phyloP scores from a whole-genome alignment of 2,888 invertebrate species.

The Abrostola tripartita region DNA sequence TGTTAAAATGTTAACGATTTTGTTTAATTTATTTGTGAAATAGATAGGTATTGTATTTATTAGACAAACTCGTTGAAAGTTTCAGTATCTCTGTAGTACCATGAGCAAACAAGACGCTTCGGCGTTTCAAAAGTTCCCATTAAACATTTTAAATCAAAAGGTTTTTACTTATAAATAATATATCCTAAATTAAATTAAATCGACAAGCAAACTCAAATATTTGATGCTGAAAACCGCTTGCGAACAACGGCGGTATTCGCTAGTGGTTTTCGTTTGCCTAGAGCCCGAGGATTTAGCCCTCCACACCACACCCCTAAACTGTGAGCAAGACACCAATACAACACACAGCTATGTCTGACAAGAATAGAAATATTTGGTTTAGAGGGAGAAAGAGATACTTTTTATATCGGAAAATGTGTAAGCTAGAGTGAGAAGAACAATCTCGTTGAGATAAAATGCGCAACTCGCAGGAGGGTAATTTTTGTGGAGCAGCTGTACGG shows the following conservation, averaged over 20 bases:
- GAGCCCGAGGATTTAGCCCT: conserved; percentile 40
- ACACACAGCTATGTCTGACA: conserved; percentile 43
- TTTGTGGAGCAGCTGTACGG: conserved; percentile 68
- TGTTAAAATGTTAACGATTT: background rate
- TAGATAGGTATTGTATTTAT: too few relatives aligned
- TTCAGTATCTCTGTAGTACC: too few relatives aligned
- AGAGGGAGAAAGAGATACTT: conserved; percentile 22
- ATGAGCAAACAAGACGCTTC: conserved; percentile 1
- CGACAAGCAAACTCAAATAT: conserved; percentile 55
- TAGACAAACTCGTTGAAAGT: too few relatives aligned
- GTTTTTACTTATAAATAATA: conserved; percentile 12
- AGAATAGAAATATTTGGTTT: conserved; percentile 43
- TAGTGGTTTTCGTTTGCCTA: conserved; percentile 24
- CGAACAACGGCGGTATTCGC: conserved; percentile 36
- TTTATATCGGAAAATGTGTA: conserved; percentile 28
- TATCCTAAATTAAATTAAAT: conserved; percentile 43
- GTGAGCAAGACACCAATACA: conserved; percentile 40
- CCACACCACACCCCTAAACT: conserved; percentile 47
- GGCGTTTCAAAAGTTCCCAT: background rate
- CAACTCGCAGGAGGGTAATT: conserved; percentile 64
- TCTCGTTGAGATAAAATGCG: conserved; percentile 62
- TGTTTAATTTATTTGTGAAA: background rate
- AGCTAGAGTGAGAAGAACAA: conserved; percentile 55
- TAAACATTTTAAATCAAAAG: conserved; percentile 7
- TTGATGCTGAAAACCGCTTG: conserved; percentile 43